Conservation (phyloP, 1,140 invertebrate genomes). For the Planococcus citri region DNA sequence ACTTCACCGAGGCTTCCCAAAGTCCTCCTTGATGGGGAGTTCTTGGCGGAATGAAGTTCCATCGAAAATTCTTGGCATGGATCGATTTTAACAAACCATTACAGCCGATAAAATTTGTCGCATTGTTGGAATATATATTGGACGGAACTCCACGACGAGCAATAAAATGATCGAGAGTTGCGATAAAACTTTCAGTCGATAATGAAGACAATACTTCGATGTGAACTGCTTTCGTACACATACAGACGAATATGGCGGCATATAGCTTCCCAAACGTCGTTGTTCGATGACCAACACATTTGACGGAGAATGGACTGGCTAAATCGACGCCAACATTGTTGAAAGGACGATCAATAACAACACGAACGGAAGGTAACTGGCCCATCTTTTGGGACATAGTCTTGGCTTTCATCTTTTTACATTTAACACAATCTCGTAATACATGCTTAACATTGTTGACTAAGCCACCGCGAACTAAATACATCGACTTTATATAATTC, state of each 20-base stretch:
- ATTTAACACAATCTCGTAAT: constrained; percentile 29
- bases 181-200: constrained; percentile 33
- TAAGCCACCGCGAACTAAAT: constrained; percentile 29
- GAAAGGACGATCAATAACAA: constrained; percentile 30
- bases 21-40: constrained; percentile 24
- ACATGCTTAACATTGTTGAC: constrained; percentile 25
- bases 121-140: constrained; percentile 33
- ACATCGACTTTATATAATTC: constrained; percentile 28
- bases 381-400: constrained; percentile 30
- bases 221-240: constrained; percentile 34
- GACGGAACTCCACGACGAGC: constrained; percentile 31
- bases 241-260: constrained; percentile 35
- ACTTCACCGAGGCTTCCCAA: constrained; percentile 30
- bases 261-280: constrained; percentile 32
- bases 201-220: constrained; percentile 35
- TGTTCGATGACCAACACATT: constrained; percentile 27
- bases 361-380: constrained; percentile 29
- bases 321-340: constrained; percentile 33
- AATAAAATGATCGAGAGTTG: constrained; percentile 34
- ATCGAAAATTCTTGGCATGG: background rate
- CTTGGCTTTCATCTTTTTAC: constrained; percentile 25
- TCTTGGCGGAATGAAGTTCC: constrained; percentile 6
- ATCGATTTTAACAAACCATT: background rate
- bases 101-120: constrained; percentile 24
- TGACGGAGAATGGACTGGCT: constrained; percentile 34